Conservation (phyloP, 2,113 vertebrate species). For the Blennius ocellaris region DNA sequence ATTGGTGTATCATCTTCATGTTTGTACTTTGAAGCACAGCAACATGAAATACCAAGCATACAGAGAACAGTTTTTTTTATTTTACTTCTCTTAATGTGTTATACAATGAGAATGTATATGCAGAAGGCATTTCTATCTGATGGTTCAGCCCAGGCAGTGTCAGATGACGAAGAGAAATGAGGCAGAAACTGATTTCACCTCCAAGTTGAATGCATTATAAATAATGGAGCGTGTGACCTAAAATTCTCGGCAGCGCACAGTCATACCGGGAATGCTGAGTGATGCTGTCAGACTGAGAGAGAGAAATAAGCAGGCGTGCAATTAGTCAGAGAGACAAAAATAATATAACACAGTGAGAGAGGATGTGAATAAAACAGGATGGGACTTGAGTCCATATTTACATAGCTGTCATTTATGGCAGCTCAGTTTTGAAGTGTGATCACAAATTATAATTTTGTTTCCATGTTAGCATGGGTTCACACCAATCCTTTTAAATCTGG, state of each 20-base stretch:
- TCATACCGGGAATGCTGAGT: conserved; percentile 52
- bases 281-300: conserved; percentile 31
- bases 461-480: no score
- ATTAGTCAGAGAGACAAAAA: conserved; percentile 4
- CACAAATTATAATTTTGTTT: not conserved
- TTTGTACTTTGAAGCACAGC: no score
- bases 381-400: not conserved
- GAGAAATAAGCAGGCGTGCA: conserved; percentile 9
- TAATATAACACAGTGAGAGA: not conserved
- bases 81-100: conserved; percentile 9
- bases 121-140: not conserved
- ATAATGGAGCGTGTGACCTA: conserved; percentile 73
- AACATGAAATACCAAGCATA: not conserved
- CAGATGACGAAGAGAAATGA: conserved; percentile 44
- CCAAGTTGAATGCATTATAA: conserved; percentile 57
- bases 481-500: no score
- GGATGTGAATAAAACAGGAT: conserved; percentile 4
- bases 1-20: no score
- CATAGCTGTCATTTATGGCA: not conserved
- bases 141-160: conserved; percentile 33
- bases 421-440: not conserved
- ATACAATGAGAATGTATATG: not conserved
- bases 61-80: not conserved
- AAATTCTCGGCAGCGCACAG: conserved; percentile 52
- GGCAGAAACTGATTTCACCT: conserved; percentile 62